A percentile compares a stretch with the other conserved stretches of the same genome.
Evolutionary conservation across 2,113 vertebrate species (phyloP).

Genomic region (Electrona antarctica): DNA sequence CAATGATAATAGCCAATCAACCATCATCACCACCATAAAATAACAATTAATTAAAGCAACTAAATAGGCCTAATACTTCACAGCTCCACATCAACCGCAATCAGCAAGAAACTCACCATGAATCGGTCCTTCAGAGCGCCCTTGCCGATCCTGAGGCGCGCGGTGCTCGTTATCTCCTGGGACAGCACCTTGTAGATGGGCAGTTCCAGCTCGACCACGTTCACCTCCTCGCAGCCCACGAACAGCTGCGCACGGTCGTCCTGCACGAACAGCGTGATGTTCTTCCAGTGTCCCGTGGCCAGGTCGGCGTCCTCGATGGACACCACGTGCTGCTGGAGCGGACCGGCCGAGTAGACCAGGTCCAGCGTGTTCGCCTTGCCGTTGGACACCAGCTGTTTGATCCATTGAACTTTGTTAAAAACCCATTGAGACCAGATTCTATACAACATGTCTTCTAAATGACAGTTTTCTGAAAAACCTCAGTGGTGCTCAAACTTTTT

Average conservation of each 20-base stretch:
- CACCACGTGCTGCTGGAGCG: constrained; percentile 84
- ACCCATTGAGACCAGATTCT: too few relatives aligned
- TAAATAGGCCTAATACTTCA: too few relatives aligned
- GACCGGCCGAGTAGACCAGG: constrained; percentile 82
- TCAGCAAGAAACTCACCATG: constrained; percentile 80
- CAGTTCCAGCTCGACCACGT: constrained; percentile 87
- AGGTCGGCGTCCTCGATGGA: constrained; percentile 90
- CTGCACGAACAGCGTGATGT: constrained; percentile 94
- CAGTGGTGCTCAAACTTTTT: too few relatives aligned
- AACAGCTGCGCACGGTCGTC: constrained; percentile 92
- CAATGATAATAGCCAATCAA: background rate
- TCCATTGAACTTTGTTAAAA: too few relatives aligned
- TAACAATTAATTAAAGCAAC: too few relatives aligned
- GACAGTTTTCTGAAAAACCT: too few relatives aligned
- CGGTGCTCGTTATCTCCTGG: constrained; percentile 82
- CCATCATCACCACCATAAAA: too few relatives aligned
- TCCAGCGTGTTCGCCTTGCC: constrained; percentile 92
- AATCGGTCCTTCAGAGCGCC: constrained; percentile 90
- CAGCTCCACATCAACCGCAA: background rate
- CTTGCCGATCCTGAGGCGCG: constrained; percentile 88
- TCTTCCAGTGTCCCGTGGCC: constrained; percentile 92
- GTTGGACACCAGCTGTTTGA: constrained; percentile 83
- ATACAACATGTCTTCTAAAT: too few relatives aligned
- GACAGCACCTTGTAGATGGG: constrained; percentile 89
- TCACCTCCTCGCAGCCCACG: constrained; percentile 93